Evolutionary conservation across 2,113 vertebrate species (phyloP), one percentile per base, ranked within the genome.

Genomic region (Diphyllodes magnificus): DNA sequence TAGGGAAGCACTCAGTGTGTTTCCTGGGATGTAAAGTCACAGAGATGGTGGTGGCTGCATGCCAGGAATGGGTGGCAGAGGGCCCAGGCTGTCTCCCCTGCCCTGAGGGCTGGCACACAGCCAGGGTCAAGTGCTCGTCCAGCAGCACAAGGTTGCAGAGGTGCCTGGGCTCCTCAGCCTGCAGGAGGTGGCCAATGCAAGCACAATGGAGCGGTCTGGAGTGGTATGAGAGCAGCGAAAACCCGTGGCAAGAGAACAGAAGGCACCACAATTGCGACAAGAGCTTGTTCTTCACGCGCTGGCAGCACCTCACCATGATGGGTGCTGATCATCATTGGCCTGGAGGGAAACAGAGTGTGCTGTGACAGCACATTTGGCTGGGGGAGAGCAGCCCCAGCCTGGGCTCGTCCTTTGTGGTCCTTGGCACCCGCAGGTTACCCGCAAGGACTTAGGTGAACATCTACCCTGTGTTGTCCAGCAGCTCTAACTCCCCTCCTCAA

Each of bases 11-110:
- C 45, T 60, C 6, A 0, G 49, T 13, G 35, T 44, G 3, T 63
- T 47, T 12, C 25, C 35, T 68, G 60, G 33, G 40, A 28, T 45
- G 37, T 25, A 11, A 30, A 53, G 37, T 45, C 71, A n/a, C 44
- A 0, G 1, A 61, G 59, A 19, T 8, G 42, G 39, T 23, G 39
- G 35, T 16, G 33, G 54, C 80, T 61, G 14, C 0, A 0, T 13
- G 69, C 72, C 13, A 10, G 57, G 57, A 75, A 7, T 0, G 1
- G 7, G 44, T 91, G 66, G 61, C 57, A 79, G 31, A 56, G 28
- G 23, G 27, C 70, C 44, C 19, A 35, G 72, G 47, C 64, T 18
- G 2, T 28, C 45, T 57, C 11, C 3, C 5, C 9, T 54, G 63
- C 40, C 9, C 39, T 8, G 18, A 63, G 22, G 23, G 33, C 44